Percentiles rank a stretch among this genome's conserved stretches.
phyloP scores from a whole-genome alignment of 2,888 invertebrate species.

The Helobdella robusta region DNA sequence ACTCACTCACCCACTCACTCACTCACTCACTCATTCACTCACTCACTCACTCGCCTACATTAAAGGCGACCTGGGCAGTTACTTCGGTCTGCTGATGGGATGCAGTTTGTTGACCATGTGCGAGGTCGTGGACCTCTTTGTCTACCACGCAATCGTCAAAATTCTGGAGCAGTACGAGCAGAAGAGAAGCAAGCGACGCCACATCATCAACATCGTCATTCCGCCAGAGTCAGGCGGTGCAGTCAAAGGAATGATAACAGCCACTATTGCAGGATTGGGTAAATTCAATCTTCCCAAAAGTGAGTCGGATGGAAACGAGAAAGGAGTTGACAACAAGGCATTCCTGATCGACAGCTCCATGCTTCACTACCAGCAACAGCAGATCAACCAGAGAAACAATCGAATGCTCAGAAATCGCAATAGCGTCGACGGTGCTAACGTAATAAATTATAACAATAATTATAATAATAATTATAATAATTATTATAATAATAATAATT shows the following conservation, averaged over 20 bases:
- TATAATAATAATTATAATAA: not conserved
- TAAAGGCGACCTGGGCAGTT: slow-evolving; percentile 31
- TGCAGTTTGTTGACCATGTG: slow-evolving; percentile 30
- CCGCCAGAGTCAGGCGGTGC: no score
- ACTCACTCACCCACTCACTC: not conserved
- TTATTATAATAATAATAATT: not conserved
- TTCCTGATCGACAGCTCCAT: no score
- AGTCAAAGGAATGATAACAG: no score
- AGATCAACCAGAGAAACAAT: no score
- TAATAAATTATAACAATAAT: not conserved
- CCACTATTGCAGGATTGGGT: no score
- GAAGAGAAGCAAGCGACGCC: not conserved
- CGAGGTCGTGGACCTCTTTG: slow-evolving; percentile 28
- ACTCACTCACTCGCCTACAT: not conserved
- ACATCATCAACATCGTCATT: slow-evolving; percentile 11
- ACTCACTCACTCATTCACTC: slow-evolving; percentile 1
- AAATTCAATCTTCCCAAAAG: no score
- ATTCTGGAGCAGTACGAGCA: slow-evolving; percentile 19
- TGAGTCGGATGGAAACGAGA: no score
- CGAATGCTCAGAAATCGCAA: no score
- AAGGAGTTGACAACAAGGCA: no score
- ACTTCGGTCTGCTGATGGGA: slow-evolving; percentile 31
- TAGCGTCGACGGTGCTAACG: not conserved
- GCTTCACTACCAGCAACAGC: no score
- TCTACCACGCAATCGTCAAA: slow-evolving; percentile 29